Evolutionary conservation across 2,797 vertebrate species (phyloP).

Genomic region (Orestias chungarensis): DNA sequence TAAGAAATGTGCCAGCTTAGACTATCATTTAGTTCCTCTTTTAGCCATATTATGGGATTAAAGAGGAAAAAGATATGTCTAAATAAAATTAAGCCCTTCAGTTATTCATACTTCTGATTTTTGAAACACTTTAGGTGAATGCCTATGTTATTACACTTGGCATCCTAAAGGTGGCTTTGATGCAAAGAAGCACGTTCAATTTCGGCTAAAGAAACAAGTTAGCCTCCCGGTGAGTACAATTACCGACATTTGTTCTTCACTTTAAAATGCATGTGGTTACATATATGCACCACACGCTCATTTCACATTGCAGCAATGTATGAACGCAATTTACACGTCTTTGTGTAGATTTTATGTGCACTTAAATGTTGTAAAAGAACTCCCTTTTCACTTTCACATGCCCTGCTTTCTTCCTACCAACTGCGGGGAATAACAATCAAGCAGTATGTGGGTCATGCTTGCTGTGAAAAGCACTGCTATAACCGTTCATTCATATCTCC

Average conservation of each 20-base stretch:
- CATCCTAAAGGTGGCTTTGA: constrained; percentile 14
- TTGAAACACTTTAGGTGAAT: background rate
- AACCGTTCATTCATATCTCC: constrained; percentile 43
- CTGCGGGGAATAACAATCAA: constrained; percentile 68
- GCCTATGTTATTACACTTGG: background rate
- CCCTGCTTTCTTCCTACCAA: constrained; percentile 27
- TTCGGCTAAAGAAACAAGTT: constrained; percentile 20
- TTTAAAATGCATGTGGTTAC: constrained; percentile 36
- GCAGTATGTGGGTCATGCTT: constrained; percentile 73
- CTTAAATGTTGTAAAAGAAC: background rate
- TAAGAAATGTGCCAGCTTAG: background rate
- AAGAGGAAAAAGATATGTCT: background rate
- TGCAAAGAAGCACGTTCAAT: constrained; percentile 18
- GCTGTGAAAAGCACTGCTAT: constrained; percentile 42
- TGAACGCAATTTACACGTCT: background rate
- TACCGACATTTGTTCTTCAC: constrained; percentile 31
- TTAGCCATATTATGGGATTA: background rate
- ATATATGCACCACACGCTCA: constrained; percentile 18
- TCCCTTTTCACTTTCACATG: constrained; percentile 4
- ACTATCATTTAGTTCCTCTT: background rate
- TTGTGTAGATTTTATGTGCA: background rate
- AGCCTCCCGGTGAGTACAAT: constrained; percentile 59
- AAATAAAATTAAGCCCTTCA: background rate
- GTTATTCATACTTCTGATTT: background rate
- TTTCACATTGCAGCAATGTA: background rate